These are phyloP conservation scores for Melanotaenia boesemani DNA, from an alignment of 2,797 vertebrate species.

Conservation along the genomic window DNA sequence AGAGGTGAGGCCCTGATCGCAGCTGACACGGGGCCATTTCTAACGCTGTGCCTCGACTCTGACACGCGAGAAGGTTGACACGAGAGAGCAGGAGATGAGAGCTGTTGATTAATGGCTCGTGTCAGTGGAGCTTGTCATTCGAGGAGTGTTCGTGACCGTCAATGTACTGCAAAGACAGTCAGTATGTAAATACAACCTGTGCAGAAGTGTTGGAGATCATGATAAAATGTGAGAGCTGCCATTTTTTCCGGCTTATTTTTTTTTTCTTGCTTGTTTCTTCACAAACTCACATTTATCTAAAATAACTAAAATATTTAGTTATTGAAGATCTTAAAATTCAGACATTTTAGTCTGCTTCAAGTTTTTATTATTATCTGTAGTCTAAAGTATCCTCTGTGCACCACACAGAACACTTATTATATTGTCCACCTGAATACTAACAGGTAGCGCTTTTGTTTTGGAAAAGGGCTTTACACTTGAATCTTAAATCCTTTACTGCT, in stretches of 20 bases:
- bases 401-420: no score
- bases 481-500: no score
- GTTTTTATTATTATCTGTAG: background rate
- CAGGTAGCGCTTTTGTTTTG: background rate
- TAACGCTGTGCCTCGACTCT: background rate
- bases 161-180: slow-evolving; percentile 11
- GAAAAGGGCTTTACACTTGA: background rate
- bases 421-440: no score
- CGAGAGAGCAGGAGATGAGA: slow-evolving; percentile 35
- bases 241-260: background rate
- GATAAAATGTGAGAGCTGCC: slow-evolving; percentile 17
- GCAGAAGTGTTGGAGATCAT: slow-evolving; percentile 13
- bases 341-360: background rate
- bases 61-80: slow-evolving; percentile 23
- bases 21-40: slow-evolving; percentile 2
- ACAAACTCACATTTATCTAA: background rate
- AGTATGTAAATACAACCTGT: slow-evolving; percentile 33
- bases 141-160: slow-evolving; percentile 2
- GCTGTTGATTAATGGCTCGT: slow-evolving; percentile 53
- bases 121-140: slow-evolving; percentile 34
- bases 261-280: background rate
- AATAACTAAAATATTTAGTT: background rate
- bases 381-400: background rate
- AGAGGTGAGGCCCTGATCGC: slow-evolving; percentile 19
- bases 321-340: background rate